Percentiles rank a stretch among this genome's conserved stretches.
Evolutionary conservation across 2,113 vertebrate genomes (phyloP).

Genomic region (Tauraco erythrolophus): DNA sequence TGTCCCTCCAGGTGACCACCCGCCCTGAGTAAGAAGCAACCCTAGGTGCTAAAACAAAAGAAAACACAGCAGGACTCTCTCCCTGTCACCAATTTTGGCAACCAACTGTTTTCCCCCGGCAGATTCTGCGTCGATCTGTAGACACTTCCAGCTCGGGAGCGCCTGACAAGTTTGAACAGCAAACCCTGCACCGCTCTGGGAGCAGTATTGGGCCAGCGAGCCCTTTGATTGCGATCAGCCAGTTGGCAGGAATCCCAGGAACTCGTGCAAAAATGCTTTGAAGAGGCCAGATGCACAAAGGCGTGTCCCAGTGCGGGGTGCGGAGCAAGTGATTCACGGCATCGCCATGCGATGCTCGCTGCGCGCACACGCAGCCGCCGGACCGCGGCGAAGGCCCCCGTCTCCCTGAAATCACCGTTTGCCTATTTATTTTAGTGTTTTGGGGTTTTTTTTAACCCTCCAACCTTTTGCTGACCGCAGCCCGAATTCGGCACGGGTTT

Average conservation of each 20-base stretch:
- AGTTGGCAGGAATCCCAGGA: conserved; percentile 65
- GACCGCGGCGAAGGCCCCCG: background rate
- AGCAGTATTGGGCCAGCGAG: conserved; percentile 42
- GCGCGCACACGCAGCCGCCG: background rate
- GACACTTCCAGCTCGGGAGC: background rate
- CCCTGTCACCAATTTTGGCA: background rate
- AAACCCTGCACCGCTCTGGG: conserved; percentile 1
- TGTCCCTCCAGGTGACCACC: background rate
- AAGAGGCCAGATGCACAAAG: conserved; percentile 60
- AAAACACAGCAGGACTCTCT: no score
- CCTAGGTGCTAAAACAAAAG: background rate
- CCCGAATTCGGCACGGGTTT: rapidly evolving
- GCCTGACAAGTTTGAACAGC: conserved; percentile 63
- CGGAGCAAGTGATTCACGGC: conserved; percentile 44
- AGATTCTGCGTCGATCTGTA: background rate
- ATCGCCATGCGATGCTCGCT: background rate
- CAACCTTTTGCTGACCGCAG: rapidly evolving
- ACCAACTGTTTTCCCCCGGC: background rate
- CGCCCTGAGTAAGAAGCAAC: background rate
- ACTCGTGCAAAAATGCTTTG: conserved; percentile 74
- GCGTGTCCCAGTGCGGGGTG: conserved; percentile 54
- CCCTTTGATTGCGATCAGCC: conserved; percentile 58
- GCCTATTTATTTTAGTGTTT: background rate
- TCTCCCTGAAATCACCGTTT: background rate
- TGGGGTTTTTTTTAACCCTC: background rate